phyloP scores from a whole-genome alignment of 2,888 invertebrate genomes.

The Pseudococcus viburni region DNA sequence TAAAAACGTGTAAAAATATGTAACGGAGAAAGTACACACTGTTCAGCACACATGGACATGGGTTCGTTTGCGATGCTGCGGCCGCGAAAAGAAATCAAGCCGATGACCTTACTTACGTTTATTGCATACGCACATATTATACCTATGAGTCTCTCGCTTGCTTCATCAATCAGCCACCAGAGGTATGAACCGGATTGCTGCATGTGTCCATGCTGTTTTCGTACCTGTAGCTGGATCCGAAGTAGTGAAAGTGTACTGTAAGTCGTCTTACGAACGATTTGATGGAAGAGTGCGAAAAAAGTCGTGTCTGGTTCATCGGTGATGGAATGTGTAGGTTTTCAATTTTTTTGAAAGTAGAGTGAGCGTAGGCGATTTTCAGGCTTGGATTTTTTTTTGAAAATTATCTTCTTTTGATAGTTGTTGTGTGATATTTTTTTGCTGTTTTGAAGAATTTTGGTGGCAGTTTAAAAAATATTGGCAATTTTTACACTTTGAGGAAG shows the following conservation, averaged over 20 bases:
- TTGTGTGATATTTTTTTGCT: too few species aligned
- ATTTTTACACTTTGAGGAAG: too few species aligned
- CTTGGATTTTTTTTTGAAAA: too few species aligned
- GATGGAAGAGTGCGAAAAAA: neutral
- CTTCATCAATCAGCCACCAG: constrained; percentile 27
- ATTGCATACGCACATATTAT: neutral
- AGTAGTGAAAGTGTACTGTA: neutral
- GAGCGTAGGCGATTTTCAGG: too few species aligned
- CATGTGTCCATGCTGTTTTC: neutral
- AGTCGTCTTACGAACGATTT: neutral
- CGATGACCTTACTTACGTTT: constrained; percentile 2
- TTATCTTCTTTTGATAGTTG: too few species aligned
- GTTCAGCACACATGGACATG: neutral
- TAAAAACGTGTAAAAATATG: constrained; percentile 28
- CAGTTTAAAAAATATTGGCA: too few species aligned
- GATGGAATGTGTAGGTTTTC: too few species aligned
- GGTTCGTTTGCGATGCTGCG: neutral
- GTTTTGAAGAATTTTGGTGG: too few species aligned
- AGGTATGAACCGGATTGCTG: constrained; percentile 6
- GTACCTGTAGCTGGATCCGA: neutral
- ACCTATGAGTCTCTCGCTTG: neutral
- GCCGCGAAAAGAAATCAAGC: constrained; percentile 6
- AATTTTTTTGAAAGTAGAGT: too few species aligned
- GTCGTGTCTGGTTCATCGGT: neutral
- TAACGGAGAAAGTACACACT: constrained; percentile 30